Base-by-base conservation (phyloP, 2,888 invertebrate genomes). In the Serripes groenlandicus region DNA sequence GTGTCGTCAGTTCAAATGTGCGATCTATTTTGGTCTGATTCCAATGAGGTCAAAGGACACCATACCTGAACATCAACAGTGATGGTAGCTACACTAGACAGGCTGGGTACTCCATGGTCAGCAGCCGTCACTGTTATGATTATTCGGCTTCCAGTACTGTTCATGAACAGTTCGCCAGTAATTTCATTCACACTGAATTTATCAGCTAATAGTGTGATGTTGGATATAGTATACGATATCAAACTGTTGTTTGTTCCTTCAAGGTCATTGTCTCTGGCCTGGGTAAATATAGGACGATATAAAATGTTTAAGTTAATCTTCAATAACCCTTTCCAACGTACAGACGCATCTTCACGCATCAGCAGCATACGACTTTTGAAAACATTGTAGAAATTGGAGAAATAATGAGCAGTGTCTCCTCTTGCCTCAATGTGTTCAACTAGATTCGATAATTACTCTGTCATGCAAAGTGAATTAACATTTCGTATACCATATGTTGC, bases 51-150 rank as follows among this genome's bases (percentile, higher is more conserved):
- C n/a, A n/a, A n/a, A n/a, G n/a, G n/a, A 49, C 49, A 2, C 42
- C 30, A 11, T 78, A 85, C 86, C 83, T 86, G 78, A 30, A 86
- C 71, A 30, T 56, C n/a, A 11, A 86, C 49, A 3, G n/a, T 37
- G 7, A 86, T 62, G 3, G 58, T 77, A 5, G 56, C 72, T 52
- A 30, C 69, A 11, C 69, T 72, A 18, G 49, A 58, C 42, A 30
- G 21, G 18, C 9, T 9, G 1, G 79, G 73, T 9, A 28, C 26
- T 9, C 86, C 86, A 11, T 34, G 5, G 37, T 86, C 86, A 21
- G 62, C 18, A 21, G 83, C 69, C 7, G 37, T 69, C 3, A 86
- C 66, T 21, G 68, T 26, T 15, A 86, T 62, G 11, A 56, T 32
- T 9, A 82, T 80, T 7, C 32, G 26, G 3, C 58, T 75, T n/a